Evolutionary conservation across 2,797 vertebrate genomes (phyloP), one percentile per base, ranked within the genome.

Genomic region (Platyrinchus mystaceus): DNA sequence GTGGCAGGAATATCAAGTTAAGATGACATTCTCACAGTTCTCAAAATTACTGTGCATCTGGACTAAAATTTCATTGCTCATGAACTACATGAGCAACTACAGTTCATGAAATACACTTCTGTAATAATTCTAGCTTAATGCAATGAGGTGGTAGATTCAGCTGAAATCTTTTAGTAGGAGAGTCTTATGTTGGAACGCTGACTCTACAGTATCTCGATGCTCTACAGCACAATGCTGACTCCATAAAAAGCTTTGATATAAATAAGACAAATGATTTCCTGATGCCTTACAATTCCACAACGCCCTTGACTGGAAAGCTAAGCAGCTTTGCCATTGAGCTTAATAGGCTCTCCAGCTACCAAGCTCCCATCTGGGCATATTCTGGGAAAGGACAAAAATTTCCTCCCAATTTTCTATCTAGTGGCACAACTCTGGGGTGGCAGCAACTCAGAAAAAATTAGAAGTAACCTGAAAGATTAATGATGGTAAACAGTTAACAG

Each of bases 261-360:
- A 93, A 93, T 88, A 91, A 93, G 50, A 88, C 46, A 94, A 85
- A 91, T 81, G 8, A 87, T 89, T 95, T 92, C 80, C 85, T 90
- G 66, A 77, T 90, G 59, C 14, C 43, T 83, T 68, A 46, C 17
- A 21, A 64, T 89, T 93, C 69, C n/a, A 80, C 14, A 80, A 6
- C 5, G 34, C 21, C 41, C 21, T 66, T 60, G 58, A 47, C 71
- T 74, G 13, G 56, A 44, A n/a, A 90, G 64, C 24, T 87, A 63
- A 85, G 56, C 37, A 83, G 79, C 79, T 88, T 50, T 68, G 53
- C 55, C 58, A 78, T 41, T 75, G 73, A 75, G 76, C 41, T 88
- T 49, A 91, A 85, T 26, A 73, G 67, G 41, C 70, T 85, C 63
- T 93, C 37, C 70, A 66, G 50, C 55, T 74, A 77, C 41, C 34